Percentiles rank a stretch among this genome's conserved stretches.
Conservation (phyloP, 2,888 invertebrate species). For the Protophormia terraenovae region DNA sequence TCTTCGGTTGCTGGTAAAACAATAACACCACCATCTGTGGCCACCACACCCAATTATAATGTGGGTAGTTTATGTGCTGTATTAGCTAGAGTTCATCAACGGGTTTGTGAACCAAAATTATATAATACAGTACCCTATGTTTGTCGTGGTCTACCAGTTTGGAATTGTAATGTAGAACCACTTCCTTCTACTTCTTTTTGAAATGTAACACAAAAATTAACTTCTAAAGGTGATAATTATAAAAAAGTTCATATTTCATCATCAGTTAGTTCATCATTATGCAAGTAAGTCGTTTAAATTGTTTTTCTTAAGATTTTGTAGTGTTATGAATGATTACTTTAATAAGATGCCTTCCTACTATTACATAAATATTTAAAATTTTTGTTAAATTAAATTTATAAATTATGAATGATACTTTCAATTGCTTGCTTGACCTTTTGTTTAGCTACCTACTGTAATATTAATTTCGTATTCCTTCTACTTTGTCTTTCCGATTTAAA, state of each 20-base stretch:
- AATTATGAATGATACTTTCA: too few relatives aligned
- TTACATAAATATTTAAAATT: too few relatives aligned
- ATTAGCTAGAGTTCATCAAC: slow-evolving; percentile 73
- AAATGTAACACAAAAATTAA: not conserved
- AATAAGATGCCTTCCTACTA: too few relatives aligned
- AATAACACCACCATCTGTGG: not conserved
- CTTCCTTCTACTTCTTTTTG: slow-evolving; percentile 65
- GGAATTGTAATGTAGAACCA: slow-evolving; percentile 74
- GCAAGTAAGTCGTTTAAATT: slow-evolving; percentile 19
- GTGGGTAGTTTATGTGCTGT: slow-evolving; percentile 74
- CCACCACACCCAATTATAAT: slow-evolving; percentile 70
- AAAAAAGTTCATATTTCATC: not conserved
- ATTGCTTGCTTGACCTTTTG: too few relatives aligned
- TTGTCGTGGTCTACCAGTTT: slow-evolving; percentile 76
- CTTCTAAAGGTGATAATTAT: not conserved
- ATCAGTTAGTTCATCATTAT: not conserved
- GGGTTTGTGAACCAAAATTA: slow-evolving; percentile 72
- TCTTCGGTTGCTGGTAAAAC: not conserved
- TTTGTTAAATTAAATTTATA: too few relatives aligned
- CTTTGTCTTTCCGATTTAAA: too few relatives aligned
- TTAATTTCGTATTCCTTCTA: too few relatives aligned
- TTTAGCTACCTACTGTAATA: too few relatives aligned
- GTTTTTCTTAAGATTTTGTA: not conserved
- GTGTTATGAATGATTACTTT: not conserved
- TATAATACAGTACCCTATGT: slow-evolving; percentile 77